Evolutionary conservation across 2,888 invertebrate species (phyloP).

Genomic region (Macaria liturata): DNA sequence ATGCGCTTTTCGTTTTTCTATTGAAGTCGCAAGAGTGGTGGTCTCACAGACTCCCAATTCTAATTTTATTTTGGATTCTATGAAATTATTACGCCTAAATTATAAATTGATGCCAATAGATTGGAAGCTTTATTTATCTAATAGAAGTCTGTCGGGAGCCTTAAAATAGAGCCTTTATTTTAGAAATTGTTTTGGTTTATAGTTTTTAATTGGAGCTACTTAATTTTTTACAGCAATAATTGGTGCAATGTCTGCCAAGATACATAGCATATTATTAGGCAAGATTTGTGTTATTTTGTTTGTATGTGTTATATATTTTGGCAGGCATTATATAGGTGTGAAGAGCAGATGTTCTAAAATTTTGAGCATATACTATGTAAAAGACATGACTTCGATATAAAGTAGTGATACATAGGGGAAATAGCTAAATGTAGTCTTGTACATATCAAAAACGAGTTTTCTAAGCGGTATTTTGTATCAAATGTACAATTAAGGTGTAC

Average conservation of each 20-base stretch:
- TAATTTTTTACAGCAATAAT: constrained; percentile 57
- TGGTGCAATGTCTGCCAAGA: background rate
- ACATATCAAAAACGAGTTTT: constrained; percentile 70
- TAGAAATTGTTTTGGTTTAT: constrained; percentile 35
- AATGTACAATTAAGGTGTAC: constrained; percentile 56
- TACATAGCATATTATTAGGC: constrained; percentile 4
- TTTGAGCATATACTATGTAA: constrained; percentile 59
- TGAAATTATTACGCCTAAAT: constrained; percentile 37
- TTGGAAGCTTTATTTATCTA: constrained; percentile 55
- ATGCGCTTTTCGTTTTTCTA: too few relatives aligned
- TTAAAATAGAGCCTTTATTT: constrained; percentile 46
- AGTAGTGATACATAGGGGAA: constrained; percentile 34
- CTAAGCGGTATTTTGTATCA: constrained; percentile 58
- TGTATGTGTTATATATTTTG: constrained; percentile 29
- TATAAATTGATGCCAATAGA: constrained; percentile 51
- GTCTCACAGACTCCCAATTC: too few relatives aligned
- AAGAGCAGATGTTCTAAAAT: constrained; percentile 64
- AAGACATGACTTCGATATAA: constrained; percentile 40
- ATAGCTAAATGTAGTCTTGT: constrained; percentile 56
- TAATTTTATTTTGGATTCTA: too few relatives aligned
- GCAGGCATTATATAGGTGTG: constrained; percentile 27
- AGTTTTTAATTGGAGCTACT: constrained; percentile 44
- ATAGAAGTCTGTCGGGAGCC: constrained; percentile 43
- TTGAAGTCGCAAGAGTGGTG: too few relatives aligned
- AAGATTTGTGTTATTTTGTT: too few relatives aligned